Conservation (phyloP, 2,113 vertebrate genomes). For the Cnemophilus loriae region DNA sequence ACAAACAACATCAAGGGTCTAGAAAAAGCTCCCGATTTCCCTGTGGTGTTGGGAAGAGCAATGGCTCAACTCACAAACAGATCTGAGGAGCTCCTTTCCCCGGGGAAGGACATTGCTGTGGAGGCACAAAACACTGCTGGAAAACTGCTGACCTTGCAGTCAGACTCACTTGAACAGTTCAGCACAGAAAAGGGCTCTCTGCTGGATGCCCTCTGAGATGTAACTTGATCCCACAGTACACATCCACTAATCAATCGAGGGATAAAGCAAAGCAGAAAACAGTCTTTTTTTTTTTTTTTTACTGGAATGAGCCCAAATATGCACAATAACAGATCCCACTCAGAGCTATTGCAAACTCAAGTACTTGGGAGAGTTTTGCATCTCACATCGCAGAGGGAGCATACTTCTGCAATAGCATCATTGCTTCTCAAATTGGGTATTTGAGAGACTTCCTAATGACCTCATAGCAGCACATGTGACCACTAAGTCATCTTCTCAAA, state of each 20-base stretch:
- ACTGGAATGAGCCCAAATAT: conserved; percentile 40
- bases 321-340: conserved; percentile 38
- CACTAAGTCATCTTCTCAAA: conserved; percentile 62
- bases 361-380: conserved; percentile 3
- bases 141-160: conserved; percentile 30
- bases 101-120: background rate
- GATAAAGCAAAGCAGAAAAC: conserved; percentile 20
- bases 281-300: background rate
- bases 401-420: conserved; percentile 59
- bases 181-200: background rate
- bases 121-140: conserved; percentile 3
- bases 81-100: background rate
- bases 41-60: rapidly evolving
- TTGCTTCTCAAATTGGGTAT: background rate
- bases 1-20: background rate
- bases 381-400: conserved; percentile 14
- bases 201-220: conserved; percentile 20
- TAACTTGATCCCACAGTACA: background rate
- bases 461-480: conserved; percentile 64
- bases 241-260: background rate
- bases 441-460: conserved; percentile 63
- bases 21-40: background rate
- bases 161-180: background rate
- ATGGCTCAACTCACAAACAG: background rate
- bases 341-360: background rate